Evolutionary conservation across 1,140 invertebrate genomes (phyloP).

Genomic region (Oreohelix idahoensis): DNA sequence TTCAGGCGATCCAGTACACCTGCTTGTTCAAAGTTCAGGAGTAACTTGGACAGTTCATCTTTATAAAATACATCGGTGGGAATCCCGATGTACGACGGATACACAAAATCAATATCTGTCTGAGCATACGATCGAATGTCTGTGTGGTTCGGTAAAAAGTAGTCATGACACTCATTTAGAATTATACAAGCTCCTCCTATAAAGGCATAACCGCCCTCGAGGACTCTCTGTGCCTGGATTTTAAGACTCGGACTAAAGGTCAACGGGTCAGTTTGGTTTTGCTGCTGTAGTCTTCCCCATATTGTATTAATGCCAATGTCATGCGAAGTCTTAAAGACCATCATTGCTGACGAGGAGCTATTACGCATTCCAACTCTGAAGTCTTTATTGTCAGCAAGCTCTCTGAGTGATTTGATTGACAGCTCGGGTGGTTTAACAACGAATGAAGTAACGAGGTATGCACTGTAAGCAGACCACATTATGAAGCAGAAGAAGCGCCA

Average conservation of each 20-base stretch:
- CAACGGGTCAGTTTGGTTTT: not conserved
- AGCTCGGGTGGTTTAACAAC: not conserved
- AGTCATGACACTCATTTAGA: not conserved
- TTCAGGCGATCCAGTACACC: not conserved
- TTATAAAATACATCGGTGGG: not conserved
- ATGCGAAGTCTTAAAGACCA: not conserved
- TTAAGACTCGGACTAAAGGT: not conserved
- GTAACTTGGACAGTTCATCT: not conserved
- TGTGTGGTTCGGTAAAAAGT: not conserved
- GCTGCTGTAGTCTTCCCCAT: not conserved
- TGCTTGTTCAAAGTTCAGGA: not conserved
- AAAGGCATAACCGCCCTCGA: not conserved
- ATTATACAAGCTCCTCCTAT: not conserved
- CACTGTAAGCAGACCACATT: not conserved
- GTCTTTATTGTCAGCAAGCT: not conserved
- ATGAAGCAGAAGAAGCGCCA: conserved; percentile 18
- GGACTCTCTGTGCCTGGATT: not conserved
- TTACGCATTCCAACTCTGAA: not conserved
- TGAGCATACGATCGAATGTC: not conserved
- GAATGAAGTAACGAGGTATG: conserved; percentile 6
- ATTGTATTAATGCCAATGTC: not conserved
- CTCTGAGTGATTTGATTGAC: not conserved
- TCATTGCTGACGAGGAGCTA: not conserved
- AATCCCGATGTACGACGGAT: not conserved
- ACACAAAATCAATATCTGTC: not conserved